These are phyloP conservation scores for Lottia scabra DNA, from an alignment of 2,888 invertebrate genomes.

Conservation along the genomic window DNA sequence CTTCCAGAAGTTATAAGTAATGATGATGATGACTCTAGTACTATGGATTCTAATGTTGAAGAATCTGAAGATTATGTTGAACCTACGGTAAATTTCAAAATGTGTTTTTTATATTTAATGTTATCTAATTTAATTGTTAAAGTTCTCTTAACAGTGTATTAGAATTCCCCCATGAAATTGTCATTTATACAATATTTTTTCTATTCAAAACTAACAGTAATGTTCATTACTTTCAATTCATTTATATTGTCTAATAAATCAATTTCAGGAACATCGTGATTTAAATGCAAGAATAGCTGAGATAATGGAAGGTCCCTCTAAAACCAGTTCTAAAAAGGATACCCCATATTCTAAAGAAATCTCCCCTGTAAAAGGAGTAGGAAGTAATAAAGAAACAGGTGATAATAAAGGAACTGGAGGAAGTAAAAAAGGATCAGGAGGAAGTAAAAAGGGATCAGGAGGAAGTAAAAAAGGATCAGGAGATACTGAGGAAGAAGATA, in stretches of 20 bases:
- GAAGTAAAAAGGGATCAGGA: conserved; percentile 3
- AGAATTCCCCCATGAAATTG: too few relatives aligned
- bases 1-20: conserved; percentile 19
- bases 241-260: not conserved
- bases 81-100: conserved; percentile 20
- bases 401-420: conserved; percentile 4
- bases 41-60: conserved; percentile 32
- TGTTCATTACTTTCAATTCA: too few relatives aligned
- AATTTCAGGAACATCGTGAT: conserved; percentile 55
- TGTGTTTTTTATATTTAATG: too few relatives aligned
- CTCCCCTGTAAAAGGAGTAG: not conserved
- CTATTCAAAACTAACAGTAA: too few relatives aligned
- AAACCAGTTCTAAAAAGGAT: conserved; percentile 1
- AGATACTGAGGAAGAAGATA: conserved; percentile 36
- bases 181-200: too few relatives aligned
- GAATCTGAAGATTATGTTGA: conserved; percentile 35
- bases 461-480: conserved; percentile 22
- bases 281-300: conserved; percentile 65
- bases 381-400: too few relatives aligned
- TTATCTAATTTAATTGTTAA: too few relatives aligned
- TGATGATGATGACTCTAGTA: conserved; percentile 17
- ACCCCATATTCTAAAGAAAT: conserved; percentile 4
- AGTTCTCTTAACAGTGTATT: too few relatives aligned
- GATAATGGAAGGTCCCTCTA: conserved; percentile 53
- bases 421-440: conserved; percentile 7